Evolutionary conservation across 2,888 invertebrate species (phyloP).

Genomic region (Hypena proboscidalis): DNA sequence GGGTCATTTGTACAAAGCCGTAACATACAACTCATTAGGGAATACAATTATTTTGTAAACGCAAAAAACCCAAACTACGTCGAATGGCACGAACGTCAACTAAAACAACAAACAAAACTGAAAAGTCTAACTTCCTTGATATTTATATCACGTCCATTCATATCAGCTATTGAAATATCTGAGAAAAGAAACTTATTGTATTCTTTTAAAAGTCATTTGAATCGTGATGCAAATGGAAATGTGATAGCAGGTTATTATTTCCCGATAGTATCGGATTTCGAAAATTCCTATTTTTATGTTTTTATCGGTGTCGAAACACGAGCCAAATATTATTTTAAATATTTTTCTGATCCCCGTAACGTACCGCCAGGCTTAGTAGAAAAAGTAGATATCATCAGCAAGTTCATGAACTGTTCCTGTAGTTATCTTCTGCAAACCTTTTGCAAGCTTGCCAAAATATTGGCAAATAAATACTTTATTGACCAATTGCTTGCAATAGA

Average conservation of each 20-base stretch:
- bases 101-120: constrained; percentile 81
- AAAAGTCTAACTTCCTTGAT: constrained; percentile 89
- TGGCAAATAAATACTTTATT: neutral
- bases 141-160: constrained; percentile 90
- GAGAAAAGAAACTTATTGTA: constrained; percentile 95
- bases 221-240: constrained; percentile 92
- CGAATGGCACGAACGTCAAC: constrained; percentile 92
- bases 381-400: neutral
- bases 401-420: neutral
- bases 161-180: constrained; percentile 93
- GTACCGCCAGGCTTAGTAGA: neutral
- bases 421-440: neutral
- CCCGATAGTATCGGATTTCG: constrained; percentile 83
- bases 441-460: constrained; percentile 1
- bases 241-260: constrained; percentile 94
- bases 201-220: constrained; percentile 91
- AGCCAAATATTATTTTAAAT: neutral
- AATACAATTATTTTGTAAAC: constrained; percentile 91
- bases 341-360: constrained; percentile 2
- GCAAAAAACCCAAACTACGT: constrained; percentile 89
- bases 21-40: constrained; percentile 72
- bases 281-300: constrained; percentile 84
- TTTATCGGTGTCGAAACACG: constrained; percentile 1
- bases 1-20: constrained; percentile 91
- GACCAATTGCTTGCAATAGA: neutral